Evolutionary conservation across 2,113 vertebrate species (phyloP).

Genomic region (Ciconia stormi): DNA sequence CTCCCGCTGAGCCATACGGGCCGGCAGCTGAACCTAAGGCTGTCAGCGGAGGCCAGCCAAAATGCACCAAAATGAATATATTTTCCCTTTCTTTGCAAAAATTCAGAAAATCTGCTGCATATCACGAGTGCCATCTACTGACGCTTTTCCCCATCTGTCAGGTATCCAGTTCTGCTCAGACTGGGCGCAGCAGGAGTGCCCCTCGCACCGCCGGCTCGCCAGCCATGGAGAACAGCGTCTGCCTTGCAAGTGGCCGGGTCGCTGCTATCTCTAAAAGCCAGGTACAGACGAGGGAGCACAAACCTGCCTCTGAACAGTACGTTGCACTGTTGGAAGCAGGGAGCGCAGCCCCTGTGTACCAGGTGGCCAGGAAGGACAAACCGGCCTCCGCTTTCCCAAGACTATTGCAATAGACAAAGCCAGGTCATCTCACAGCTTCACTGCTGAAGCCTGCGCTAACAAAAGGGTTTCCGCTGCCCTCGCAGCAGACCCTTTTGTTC

Average conservation of each 20-base stretch:
- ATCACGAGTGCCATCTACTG: constrained; percentile 18
- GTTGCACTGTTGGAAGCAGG: too few relatives aligned
- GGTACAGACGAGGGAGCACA: rapidly evolving
- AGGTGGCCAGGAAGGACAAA: not conserved
- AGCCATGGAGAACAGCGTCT: rapidly evolving
- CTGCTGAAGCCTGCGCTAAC: not conserved
- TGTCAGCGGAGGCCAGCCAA: not conserved
- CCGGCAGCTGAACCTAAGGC: not conserved
- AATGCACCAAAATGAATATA: rapidly evolving
- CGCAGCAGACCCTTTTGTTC: rapidly evolving
- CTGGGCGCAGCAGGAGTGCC: rapidly evolving
- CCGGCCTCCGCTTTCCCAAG: not conserved
- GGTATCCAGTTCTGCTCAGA: too few relatives aligned
- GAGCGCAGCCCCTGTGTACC: rapidly evolving
- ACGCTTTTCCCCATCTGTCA: not conserved
- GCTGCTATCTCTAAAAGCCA: not conserved
- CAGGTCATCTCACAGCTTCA: not conserved
- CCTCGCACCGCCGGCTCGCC: not conserved
- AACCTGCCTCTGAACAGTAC: rapidly evolving
- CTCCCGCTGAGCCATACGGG: rapidly evolving
- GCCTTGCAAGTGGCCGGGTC: rapidly evolving
- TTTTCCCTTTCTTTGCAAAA: not conserved
- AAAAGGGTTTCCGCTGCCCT: rapidly evolving
- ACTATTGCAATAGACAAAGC: rapidly evolving
- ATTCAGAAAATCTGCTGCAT: not conserved